Base-by-base conservation (phyloP, 2,888 invertebrate species). In the Conus canariensis region DNA sequence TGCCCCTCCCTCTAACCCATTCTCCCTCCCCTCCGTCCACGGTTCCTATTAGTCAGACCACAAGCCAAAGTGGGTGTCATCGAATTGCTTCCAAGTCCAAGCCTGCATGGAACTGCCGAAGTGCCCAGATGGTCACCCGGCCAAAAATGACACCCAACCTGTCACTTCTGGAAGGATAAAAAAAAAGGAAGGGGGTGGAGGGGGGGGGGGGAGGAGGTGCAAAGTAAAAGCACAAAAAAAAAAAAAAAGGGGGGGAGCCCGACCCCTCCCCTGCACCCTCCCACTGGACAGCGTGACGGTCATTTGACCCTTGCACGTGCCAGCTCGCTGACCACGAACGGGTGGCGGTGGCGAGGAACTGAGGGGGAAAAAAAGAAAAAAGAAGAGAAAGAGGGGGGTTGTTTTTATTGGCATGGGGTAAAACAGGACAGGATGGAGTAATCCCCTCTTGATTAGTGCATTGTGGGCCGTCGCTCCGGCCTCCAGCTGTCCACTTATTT, bases 131-230 rank as follows among this genome's bases (percentile, higher is more conserved):
- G 77, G 77, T 30, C 77, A 9, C 30, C 8, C 30, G 10, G 77
- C 25, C 30, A 77, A 77, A 77, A 77, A 77, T 77, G 77, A 77
- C 77, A 77, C 77, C 30, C 77, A 77, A 77, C 77, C 77, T 77
- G 77, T 77, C 77, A 77, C 77, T 30, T 30, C 22, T 70, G 70
- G 70, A 19, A 70, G 70, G 70, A 22, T 12, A 22, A 70, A 70
- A 22, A 19, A 70, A 22, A 7, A 9, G 1, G 22, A 3, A 60
- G 12, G 60, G 60, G 60, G 60, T 60, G 7, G 70, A 1, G 70
- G 70, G 22, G 7, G 22, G 70, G 14, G 22, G 70, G 19, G 14
- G 67, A 19, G 67, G 16, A 70, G 16, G 22, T 16, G 67, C 5
- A 16, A 16, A 30, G 77, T 10, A 77, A 30, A 77, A 77, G 10